These are phyloP conservation scores for Leucopsar rothschildi DNA, from an alignment of 2,113 vertebrate genomes.

Conservation along the genomic window DNA sequence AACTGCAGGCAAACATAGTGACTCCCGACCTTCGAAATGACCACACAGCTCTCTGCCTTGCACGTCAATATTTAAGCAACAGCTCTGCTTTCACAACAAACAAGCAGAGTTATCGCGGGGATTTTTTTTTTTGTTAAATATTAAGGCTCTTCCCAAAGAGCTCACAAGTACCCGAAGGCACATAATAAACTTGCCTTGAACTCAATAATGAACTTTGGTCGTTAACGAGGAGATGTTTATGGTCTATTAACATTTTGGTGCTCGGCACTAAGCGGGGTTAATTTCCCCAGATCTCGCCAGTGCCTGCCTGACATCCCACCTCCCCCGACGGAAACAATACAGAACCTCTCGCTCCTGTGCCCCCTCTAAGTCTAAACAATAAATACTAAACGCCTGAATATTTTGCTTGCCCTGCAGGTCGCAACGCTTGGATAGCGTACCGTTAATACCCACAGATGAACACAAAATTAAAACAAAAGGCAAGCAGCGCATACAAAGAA, in stretches of 20 bases:
- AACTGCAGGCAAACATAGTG: fast-evolving
- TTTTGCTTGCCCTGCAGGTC: neutral
- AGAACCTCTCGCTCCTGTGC: fast-evolving
- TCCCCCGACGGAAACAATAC: neutral
- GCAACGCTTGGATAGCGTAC: fast-evolving
- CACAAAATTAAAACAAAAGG: neutral
- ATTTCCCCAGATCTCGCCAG: neutral
- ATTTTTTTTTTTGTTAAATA: neutral
- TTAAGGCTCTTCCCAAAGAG: neutral
- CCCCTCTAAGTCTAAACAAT: neutral
- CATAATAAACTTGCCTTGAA: neutral
- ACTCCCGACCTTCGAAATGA: neutral
- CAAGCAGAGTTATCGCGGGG: neutral
- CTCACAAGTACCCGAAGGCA: fast-evolving
- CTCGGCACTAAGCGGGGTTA: fast-evolving
- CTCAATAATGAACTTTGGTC: neutral
- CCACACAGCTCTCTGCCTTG: neutral
- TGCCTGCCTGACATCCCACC: neutral
- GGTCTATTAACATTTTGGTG: neutral
- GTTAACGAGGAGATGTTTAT: fast-evolving
- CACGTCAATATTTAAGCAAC: neutral
- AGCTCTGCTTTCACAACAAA: neutral
- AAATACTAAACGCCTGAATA: fast-evolving
- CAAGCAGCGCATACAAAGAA: fast-evolving
- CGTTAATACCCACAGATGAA: fast-evolving